Evolutionary conservation across 2,797 vertebrate genomes (phyloP).

Genomic region (Chrosomus eos): DNA sequence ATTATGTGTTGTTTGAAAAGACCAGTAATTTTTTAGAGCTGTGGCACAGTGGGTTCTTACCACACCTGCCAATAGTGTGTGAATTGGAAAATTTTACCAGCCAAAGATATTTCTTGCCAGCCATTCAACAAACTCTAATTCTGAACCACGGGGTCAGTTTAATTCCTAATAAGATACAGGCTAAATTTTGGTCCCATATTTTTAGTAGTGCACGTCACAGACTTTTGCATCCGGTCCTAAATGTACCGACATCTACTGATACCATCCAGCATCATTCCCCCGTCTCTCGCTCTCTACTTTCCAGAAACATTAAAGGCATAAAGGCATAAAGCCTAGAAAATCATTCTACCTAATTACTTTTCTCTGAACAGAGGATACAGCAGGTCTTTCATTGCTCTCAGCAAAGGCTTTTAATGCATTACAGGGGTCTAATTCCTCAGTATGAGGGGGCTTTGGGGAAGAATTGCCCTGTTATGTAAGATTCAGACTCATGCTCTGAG

Average conservation of each 20-base stretch:
- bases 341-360: conserved; percentile 45
- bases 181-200: background rate
- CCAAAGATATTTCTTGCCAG: background rate
- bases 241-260: background rate
- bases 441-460: conserved; percentile 52
- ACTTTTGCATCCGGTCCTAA: background rate
- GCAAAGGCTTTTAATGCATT: conserved; percentile 53
- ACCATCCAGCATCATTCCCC: background rate
- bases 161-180: background rate
- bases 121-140: background rate
- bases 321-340: conserved; percentile 10
- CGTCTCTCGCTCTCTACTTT: background rate
- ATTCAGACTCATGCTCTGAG: conserved; percentile 31
- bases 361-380: conserved; percentile 48
- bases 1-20: conserved; percentile 9
- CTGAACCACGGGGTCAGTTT: background rate
- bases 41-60: background rate
- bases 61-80: background rate
- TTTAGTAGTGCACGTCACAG: background rate
- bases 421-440: conserved; percentile 54
- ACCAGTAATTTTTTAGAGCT: background rate
- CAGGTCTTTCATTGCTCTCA: conserved; percentile 48
- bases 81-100: background rate
- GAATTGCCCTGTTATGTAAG: conserved; percentile 55
- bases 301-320: background rate